Conservation (phyloP, 2,113 vertebrate species). For the Turdus rufiventris region DNA sequence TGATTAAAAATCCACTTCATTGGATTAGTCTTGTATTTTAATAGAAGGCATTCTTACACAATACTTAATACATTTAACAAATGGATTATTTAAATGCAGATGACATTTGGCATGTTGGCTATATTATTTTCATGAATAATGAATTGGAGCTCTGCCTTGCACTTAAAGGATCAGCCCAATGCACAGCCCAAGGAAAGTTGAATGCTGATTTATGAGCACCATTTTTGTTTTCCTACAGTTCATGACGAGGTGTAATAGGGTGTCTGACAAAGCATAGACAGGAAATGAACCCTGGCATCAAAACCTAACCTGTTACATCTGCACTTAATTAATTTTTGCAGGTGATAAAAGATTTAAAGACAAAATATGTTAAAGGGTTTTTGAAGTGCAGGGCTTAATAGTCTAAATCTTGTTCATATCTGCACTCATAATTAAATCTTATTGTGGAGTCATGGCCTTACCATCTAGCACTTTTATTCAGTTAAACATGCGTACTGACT, state of each 20-base stretch:
- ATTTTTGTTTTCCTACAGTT: conserved; percentile 83
- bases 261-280: conserved; percentile 95
- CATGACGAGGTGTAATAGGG: conserved; percentile 93
- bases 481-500: conserved; percentile 41
- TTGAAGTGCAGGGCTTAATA: conserved; percentile 76
- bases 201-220: conserved; percentile 87
- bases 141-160: conserved; percentile 72
- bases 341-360: conserved; percentile 97
- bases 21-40: conserved; percentile 64
- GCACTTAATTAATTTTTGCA: conserved; percentile 95
- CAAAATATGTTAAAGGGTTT: conserved; percentile 85
- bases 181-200: conserved; percentile 74
- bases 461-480: conserved; percentile 62
- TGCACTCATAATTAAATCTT: conserved; percentile 79
- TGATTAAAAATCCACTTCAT: conserved; percentile 65
- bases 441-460: conserved; percentile 72
- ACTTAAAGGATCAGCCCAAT: conserved; percentile 68
- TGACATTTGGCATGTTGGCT: conserved; percentile 78
- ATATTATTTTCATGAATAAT: conserved; percentile 77
- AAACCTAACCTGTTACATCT: conserved; percentile 92
- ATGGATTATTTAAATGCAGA: conserved; percentile 77
- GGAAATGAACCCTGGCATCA: conserved; percentile 99
- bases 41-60: conserved; percentile 58
- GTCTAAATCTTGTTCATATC: conserved; percentile 79
- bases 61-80: conserved; percentile 72